Conservation (phyloP, 2,113 vertebrate species). For the Istiophorus platypterus region DNA sequence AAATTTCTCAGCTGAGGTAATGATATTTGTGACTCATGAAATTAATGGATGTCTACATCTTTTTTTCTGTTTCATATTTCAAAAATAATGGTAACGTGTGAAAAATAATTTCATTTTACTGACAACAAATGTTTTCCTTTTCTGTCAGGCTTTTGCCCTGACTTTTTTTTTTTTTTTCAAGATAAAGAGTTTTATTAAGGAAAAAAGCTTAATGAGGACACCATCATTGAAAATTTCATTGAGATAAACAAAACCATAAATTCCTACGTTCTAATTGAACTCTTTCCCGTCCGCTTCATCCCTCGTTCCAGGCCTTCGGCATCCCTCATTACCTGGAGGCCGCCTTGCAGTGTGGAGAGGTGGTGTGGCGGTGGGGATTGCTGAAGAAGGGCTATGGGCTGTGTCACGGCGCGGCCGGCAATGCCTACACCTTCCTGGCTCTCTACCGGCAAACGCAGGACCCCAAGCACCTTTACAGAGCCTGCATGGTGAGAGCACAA, state of each 20-base stretch:
- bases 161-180: background rate
- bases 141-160: no score
- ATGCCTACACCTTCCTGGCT: conserved; percentile 92
- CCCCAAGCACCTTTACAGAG: conserved; percentile 91
- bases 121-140: no score
- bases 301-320: conserved; percentile 85
- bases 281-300: background rate
- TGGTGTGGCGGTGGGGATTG: conserved; percentile 91
- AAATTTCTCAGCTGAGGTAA: background rate
- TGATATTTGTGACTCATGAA: background rate
- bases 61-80: no score
- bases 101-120: no score
- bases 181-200: no score
- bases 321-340: conserved; percentile 88
- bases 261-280: background rate
- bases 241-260: no score
- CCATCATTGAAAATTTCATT: no score
- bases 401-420: conserved; percentile 94
- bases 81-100: no score
- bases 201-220: no score
- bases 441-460: conserved; percentile 92
- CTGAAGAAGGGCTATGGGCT: conserved; percentile 96
- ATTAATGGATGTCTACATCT: background rate
- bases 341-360: conserved; percentile 90
- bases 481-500: conserved; percentile 90